These are phyloP conservation scores for Augiades crinisus DNA, from an alignment of 2,888 invertebrate genomes.

Conservation along the genomic window DNA sequence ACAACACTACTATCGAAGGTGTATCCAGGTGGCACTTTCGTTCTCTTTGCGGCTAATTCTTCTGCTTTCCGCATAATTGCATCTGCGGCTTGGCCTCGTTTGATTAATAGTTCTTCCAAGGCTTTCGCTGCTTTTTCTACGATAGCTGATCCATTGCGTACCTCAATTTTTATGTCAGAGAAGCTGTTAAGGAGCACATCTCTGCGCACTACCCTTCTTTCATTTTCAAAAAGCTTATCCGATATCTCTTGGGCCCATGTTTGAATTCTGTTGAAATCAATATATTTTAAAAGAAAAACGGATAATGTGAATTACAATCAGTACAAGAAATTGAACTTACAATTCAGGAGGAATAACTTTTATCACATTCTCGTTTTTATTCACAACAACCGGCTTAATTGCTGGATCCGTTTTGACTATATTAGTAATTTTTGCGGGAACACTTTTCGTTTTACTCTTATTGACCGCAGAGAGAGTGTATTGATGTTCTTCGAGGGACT, in stretches of 20 bases:
- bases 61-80: conserved; percentile 64
- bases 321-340: conserved; percentile 48
- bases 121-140: conserved; percentile 55
- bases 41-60: conserved; percentile 44
- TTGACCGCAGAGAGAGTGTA: conserved; percentile 43
- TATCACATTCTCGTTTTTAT: conserved; percentile 36
- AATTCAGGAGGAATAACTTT: conserved; percentile 50
- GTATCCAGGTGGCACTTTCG: conserved; percentile 43
- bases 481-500: conserved; percentile 55
- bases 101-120: conserved; percentile 52
- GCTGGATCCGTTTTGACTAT: conserved; percentile 46
- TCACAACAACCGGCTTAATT: conserved; percentile 22
- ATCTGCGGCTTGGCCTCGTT: conserved; percentile 56
- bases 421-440: conserved; percentile 53
- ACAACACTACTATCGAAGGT: conserved; percentile 61
- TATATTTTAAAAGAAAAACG: not conserved
- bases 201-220: conserved; percentile 55
- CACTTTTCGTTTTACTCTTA: conserved; percentile 49
- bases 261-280: conserved; percentile 45
- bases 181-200: conserved; percentile 55
- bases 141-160: conserved; percentile 58
- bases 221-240: conserved; percentile 48
- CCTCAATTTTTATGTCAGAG: conserved; percentile 49
- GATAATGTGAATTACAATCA: too few species aligned
- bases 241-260: conserved; percentile 64